Evolutionary conservation across 2,888 invertebrate genomes (phyloP).

Genomic region (Cosmia trapezina): DNA sequence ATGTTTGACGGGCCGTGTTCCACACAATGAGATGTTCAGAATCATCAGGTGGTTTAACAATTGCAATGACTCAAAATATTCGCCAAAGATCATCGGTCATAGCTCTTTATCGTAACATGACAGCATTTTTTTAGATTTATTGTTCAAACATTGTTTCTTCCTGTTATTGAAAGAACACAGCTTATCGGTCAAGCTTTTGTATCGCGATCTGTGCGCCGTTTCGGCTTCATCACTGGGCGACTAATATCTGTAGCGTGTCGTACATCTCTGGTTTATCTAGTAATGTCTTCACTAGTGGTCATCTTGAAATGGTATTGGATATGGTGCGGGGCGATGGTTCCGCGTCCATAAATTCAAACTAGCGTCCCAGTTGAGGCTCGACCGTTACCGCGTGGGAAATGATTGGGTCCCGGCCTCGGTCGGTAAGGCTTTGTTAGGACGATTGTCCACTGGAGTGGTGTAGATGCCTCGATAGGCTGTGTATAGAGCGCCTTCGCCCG

Average conservation of each 20-base stretch:
- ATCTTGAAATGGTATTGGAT: constrained; percentile 79
- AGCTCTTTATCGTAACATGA: constrained; percentile 78
- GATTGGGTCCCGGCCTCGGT: constrained; percentile 83
- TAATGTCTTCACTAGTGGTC: constrained; percentile 72
- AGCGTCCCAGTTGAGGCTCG: constrained; percentile 83
- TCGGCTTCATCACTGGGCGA: constrained; percentile 72
- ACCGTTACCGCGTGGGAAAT: constrained; percentile 90
- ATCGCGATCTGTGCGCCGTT: constrained; percentile 83
- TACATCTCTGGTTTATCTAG: constrained; percentile 79
- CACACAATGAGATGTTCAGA: constrained; percentile 65
- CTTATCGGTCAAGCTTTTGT: constrained; percentile 90
- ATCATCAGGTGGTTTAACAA: constrained; percentile 51
- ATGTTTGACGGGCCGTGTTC: constrained; percentile 64
- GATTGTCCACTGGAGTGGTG: constrained; percentile 89
- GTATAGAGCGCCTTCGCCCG: constrained; percentile 76
- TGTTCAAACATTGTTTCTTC: constrained; percentile 87
- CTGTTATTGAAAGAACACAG: constrained; percentile 86
- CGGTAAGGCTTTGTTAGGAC: constrained; percentile 89
- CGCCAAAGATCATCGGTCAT: constrained; percentile 70
- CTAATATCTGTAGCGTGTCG: constrained; percentile 73
- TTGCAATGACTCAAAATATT: constrained; percentile 70
- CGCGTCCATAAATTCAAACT: constrained; percentile 86
- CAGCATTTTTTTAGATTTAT: constrained; percentile 79
- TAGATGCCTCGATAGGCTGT: constrained; percentile 88
- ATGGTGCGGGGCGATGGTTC: constrained; percentile 76